Percentiles rank a stretch among this genome's conserved stretches.
Evolutionary conservation across 2,888 invertebrate genomes (phyloP).

Genomic region (Lycaena phlaeas): DNA sequence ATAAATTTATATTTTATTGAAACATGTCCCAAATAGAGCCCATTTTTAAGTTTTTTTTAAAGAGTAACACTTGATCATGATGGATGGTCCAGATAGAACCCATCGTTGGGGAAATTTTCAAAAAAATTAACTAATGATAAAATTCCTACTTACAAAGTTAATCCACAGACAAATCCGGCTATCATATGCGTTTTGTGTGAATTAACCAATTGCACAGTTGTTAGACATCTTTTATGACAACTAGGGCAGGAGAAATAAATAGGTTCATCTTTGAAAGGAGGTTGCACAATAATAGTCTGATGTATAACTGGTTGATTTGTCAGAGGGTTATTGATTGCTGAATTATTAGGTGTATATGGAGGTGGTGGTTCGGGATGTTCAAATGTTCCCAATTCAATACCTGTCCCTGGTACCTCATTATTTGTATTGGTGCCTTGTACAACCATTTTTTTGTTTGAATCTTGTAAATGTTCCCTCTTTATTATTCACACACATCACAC

Average conservation of each 20-base stretch:
- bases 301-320: slow-evolving; percentile 32
- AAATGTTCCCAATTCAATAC: slow-evolving; percentile 25
- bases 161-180: slow-evolving; percentile 58
- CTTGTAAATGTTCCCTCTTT: slow-evolving; percentile 5
- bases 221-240: slow-evolving; percentile 43
- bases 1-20: no score
- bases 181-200: slow-evolving; percentile 53
- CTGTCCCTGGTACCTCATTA: slow-evolving; percentile 23
- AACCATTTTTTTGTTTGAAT: slow-evolving; percentile 13
- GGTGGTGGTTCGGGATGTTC: slow-evolving; percentile 42
- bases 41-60: no score
- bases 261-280: slow-evolving; percentile 36
- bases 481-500: not conserved
- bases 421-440: slow-evolving; percentile 11
- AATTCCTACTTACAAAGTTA: slow-evolving; percentile 43
- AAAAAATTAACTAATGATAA: not conserved
- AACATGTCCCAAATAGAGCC: no score
- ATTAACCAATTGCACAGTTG: slow-evolving; percentile 48
- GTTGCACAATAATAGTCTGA: slow-evolving; percentile 41
- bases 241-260: slow-evolving; percentile 40
- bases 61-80: no score
- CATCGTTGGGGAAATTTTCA: no score
- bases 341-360: slow-evolving; percentile 34
- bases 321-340: slow-evolving; percentile 9
- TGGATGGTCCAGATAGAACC: no score